These are phyloP conservation scores for Mustela lutreola DNA, from an alignment of 2,113 vertebrate species.

Conservation along the genomic window DNA sequence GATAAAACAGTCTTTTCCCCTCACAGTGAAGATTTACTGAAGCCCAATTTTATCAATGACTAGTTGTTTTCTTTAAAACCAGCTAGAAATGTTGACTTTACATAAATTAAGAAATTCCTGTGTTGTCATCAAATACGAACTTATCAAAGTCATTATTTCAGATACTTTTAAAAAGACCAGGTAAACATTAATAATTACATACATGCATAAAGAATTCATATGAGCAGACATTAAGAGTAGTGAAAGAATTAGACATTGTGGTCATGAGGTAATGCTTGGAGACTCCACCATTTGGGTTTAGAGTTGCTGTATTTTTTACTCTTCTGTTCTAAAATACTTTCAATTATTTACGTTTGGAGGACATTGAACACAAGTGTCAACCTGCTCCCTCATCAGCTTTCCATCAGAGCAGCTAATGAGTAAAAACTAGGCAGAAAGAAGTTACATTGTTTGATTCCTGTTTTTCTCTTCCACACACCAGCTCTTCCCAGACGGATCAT, in stretches of 20 bases:
- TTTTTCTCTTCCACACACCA: neutral
- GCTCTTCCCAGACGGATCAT: neutral
- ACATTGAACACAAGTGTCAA: neutral
- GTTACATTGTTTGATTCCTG: neutral
- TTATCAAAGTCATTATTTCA: constrained; percentile 24
- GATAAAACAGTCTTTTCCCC: neutral
- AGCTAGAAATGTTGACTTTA: constrained; percentile 30
- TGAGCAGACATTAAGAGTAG: neutral
- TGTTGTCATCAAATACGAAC: neutral
- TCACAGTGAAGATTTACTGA: neutral
- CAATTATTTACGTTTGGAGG: neutral
- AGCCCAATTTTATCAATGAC: neutral
- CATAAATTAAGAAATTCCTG: neutral
- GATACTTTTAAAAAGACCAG: neutral
- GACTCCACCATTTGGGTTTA: neutral
- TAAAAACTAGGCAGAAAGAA: neutral
- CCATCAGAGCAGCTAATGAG: neutral
- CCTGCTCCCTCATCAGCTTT: neutral
- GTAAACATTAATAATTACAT: neutral
- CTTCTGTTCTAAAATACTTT: neutral
- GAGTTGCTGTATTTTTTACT: neutral
- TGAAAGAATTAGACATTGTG: neutral
- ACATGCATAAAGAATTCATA: neutral
- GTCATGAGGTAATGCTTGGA: neutral
- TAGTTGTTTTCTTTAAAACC: neutral